Percentiles rank a stretch among this genome's conserved stretches.
These are phyloP conservation scores for Drosophila prosaltans DNA, from an alignment of 1,140 invertebrate genomes.

Conservation along the genomic window DNA sequence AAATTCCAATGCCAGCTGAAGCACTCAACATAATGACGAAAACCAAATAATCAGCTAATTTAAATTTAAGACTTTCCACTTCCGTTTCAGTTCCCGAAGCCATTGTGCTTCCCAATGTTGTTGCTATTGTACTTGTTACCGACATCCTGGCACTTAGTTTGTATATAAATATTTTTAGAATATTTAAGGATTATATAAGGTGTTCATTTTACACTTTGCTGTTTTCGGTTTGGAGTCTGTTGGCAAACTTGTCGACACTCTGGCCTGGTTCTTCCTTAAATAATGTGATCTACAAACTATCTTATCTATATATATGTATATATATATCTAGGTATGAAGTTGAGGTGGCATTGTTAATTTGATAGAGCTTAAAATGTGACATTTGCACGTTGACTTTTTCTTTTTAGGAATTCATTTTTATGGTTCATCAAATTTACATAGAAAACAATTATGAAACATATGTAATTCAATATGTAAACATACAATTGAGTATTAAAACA, in stretches of 20 bases:
- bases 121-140: not conserved
- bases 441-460: too few relatives aligned
- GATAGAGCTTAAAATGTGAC: constrained; percentile 21
- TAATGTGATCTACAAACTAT: constrained; percentile 24
- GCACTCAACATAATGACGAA: constrained; percentile 86
- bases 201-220: not conserved
- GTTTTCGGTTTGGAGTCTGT: constrained; percentile 30
- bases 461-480: too few relatives aligned
- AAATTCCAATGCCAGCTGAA: constrained; percentile 87
- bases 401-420: not conserved
- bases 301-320: constrained; percentile 20
- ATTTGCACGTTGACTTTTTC: constrained; percentile 22
- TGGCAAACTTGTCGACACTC: constrained; percentile 27
- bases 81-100: not conserved
- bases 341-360: constrained; percentile 35
- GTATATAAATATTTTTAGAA: not conserved
- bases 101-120: constrained; percentile 16
- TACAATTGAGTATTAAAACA: too few relatives aligned
- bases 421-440: too few relatives aligned
- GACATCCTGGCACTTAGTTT: constrained; percentile 30
- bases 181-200: too few relatives aligned
- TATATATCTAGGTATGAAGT: constrained; percentile 29
- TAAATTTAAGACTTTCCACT: constrained; percentile 71
- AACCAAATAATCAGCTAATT: constrained; percentile 85
- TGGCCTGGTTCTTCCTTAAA: constrained; percentile 40